Evolutionary conservation across 1,140 invertebrate species (phyloP).

Genomic region (Agraylea sexmaculata): DNA sequence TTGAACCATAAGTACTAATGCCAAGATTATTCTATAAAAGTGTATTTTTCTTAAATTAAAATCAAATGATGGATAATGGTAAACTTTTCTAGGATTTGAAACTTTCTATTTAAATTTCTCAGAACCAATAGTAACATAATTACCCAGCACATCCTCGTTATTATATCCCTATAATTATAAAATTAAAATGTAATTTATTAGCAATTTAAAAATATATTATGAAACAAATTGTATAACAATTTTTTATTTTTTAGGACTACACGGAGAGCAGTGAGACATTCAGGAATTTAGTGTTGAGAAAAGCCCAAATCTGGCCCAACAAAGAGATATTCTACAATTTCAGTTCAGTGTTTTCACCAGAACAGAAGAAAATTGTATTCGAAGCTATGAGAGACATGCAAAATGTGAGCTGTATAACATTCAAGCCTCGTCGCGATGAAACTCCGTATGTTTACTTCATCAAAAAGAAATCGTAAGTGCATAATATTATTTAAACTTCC

Average conservation of each 20-base stretch:
- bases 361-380: constrained; percentile 12
- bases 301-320: constrained; percentile 19
- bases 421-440: constrained; percentile 14
- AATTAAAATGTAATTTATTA: too few relatives aligned
- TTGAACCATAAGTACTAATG: too few relatives aligned
- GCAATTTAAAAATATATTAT: too few relatives aligned
- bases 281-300: constrained; percentile 18
- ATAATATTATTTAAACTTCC: background rate
- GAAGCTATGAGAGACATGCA: constrained; percentile 19
- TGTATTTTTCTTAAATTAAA: too few relatives aligned
- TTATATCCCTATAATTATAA: too few relatives aligned
- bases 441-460: constrained; percentile 18
- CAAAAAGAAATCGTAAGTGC: constrained; percentile 20
- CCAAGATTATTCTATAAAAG: too few relatives aligned
- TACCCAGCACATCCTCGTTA: too few relatives aligned
- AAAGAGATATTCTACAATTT: constrained; percentile 22
- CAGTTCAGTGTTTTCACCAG: constrained; percentile 14
- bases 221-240: too few relatives aligned
- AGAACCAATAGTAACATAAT: too few relatives aligned
- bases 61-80: too few relatives aligned
- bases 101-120: too few relatives aligned
- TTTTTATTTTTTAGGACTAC: constrained; percentile 12
- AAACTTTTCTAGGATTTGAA: too few relatives aligned
- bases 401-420: constrained; percentile 20
- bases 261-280: constrained; percentile 13